A percentile compares a stretch with the other conserved stretches of the same genome.
These are phyloP conservation scores for Danio aesculapii DNA, from an alignment of 2,797 vertebrate genomes.

Conservation along the genomic window DNA sequence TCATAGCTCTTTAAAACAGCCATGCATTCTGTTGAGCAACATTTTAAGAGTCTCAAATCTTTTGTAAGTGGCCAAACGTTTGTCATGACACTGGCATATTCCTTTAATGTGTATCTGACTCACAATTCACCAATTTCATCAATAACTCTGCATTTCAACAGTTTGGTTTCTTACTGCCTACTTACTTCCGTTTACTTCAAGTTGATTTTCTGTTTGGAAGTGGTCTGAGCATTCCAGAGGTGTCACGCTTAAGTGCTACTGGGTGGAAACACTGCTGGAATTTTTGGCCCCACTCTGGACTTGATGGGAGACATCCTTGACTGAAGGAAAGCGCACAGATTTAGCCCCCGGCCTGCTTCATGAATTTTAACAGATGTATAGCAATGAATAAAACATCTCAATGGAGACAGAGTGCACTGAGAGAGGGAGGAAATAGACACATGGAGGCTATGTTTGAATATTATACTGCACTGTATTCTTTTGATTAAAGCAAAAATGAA, in stretches of 20 bases:
- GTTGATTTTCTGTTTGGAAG: constrained; percentile 31
- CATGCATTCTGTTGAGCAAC: background rate
- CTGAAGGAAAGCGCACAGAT: constrained; percentile 19
- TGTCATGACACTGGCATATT: constrained; percentile 1
- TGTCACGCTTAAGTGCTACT: constrained; percentile 45
- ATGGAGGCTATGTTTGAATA: background rate
- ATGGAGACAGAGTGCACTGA: background rate
- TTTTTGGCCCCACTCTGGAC: constrained; percentile 28
- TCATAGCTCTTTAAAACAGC: background rate
- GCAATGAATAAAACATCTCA: constrained; percentile 44
- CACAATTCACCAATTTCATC: constrained; percentile 36
- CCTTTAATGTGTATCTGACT: constrained; percentile 7
- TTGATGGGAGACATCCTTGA: constrained; percentile 41
- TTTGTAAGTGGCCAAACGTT: background rate
- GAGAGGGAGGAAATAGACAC: background rate
- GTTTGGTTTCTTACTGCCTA: background rate
- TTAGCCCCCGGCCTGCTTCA: constrained; percentile 35
- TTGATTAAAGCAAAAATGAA: background rate
- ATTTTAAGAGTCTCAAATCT: constrained; percentile 5
- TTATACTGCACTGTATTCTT: background rate
- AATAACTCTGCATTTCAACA: constrained; percentile 27
- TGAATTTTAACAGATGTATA: constrained; percentile 50
- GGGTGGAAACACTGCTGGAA: constrained; percentile 44
- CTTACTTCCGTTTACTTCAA: background rate
- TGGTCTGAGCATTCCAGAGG: constrained; percentile 29